Conservation (phyloP, 2,797 vertebrate genomes). For the Tympanoctomys barrerae region DNA sequence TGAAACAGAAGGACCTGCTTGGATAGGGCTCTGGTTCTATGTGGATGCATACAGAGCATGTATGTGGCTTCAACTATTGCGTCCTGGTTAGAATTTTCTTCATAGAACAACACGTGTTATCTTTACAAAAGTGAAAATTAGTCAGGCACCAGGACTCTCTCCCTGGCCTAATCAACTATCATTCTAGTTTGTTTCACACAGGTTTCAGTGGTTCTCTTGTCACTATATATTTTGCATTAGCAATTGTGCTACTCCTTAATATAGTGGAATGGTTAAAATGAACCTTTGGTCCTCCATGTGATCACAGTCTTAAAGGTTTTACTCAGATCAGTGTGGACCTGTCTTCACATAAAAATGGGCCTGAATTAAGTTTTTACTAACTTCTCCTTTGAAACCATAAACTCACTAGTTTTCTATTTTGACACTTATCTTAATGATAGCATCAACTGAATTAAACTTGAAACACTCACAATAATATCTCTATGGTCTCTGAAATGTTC, state of each 20-base stretch:
- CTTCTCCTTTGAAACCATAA: background rate
- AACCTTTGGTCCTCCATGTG: background rate
- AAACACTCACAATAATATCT: background rate
- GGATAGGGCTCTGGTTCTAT: background rate
- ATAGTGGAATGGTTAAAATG: background rate
- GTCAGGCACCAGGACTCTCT: background rate
- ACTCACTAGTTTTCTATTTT: constrained; percentile 2
- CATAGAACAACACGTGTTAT: background rate
- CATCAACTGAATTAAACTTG: constrained; percentile 19
- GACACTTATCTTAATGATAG: constrained; percentile 32
- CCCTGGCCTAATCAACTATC: background rate
- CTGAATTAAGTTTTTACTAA: constrained; percentile 30
- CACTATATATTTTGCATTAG: background rate
- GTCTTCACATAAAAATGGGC: background rate
- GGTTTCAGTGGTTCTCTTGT: background rate
- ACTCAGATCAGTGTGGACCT: background rate
- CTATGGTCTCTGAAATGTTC: background rate
- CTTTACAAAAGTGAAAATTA: background rate
- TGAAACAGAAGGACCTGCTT: background rate
- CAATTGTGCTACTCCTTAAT: background rate
- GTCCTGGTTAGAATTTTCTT: background rate
- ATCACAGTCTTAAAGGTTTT: background rate
- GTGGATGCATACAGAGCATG: background rate
- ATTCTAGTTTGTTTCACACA: background rate
- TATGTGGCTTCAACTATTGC: background rate